Percentiles rank a stretch among this genome's conserved stretches.
Conservation (phyloP, 2,888 invertebrate species). For the Cetonia aurata region DNA sequence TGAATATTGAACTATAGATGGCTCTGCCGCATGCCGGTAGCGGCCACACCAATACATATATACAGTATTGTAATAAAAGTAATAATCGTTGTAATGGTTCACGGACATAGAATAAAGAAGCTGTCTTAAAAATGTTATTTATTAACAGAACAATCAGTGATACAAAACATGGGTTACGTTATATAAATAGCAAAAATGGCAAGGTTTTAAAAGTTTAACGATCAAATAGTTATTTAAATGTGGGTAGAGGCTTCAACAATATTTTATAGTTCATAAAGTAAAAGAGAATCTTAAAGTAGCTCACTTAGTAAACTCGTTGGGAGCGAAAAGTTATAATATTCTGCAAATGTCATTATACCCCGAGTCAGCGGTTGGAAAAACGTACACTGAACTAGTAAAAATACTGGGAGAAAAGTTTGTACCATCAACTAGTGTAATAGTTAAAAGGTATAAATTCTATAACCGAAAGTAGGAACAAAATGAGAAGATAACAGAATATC, state of each 20-base stretch:
- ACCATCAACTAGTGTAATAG: slow-evolving; percentile 1
- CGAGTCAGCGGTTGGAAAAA: background rate
- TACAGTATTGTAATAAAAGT: no score
- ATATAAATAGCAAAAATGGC: no score
- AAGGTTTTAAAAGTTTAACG: no score
- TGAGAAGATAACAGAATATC: slow-evolving; percentile 28
- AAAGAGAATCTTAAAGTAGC: slow-evolving; percentile 3
- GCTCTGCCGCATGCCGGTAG: no score
- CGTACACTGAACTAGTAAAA: background rate
- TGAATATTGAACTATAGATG: no score
- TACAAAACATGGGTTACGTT: no score
- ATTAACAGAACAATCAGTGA: no score
- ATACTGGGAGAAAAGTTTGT: background rate
- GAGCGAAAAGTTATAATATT: background rate
- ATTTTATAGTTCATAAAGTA: slow-evolving; percentile 11
- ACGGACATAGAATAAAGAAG: no score
- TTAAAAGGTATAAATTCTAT: slow-evolving; percentile 25
- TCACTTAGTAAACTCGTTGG: background rate
- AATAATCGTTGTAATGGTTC: no score
- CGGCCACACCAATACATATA: no score
- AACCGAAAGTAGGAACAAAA: slow-evolving; percentile 15
- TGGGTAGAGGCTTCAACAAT: background rate
- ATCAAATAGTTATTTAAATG: no score
- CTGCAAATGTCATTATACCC: background rate
- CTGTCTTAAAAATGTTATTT: no score